Evolutionary conservation across 2,797 vertebrate genomes (phyloP), one percentile per base, ranked within the genome.

Genomic region (Orestias chungarensis): DNA sequence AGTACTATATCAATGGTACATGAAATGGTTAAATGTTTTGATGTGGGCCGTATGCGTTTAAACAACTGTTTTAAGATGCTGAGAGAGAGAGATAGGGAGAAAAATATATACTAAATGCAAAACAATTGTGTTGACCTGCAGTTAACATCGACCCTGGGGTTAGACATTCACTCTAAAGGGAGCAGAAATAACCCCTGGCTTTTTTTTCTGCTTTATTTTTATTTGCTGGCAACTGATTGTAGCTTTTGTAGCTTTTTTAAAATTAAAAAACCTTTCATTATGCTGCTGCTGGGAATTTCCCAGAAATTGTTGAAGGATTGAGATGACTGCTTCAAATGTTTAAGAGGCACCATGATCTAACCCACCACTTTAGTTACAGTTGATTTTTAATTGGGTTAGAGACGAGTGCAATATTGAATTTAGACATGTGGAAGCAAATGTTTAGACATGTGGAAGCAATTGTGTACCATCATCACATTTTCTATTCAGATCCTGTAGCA

Each of bases 261-360:
- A 88, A 70, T 62, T 7, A 44, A 79, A 75, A 72, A 78, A 64
- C 76, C 86, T 90, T 70, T 93, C 86, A 91, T 92, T 91, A 91
- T 86, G 50, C 77, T 76, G 79, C 77, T 71, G 52, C 46, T 42
- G 83, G 88, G 87, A 79, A 86, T 92, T 92, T 87, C 88, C 85
- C 76, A 90, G 86, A 91, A 89, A 82, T 81, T 1, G 1, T 76
- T 70, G 46, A 75, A 86, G 84, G 85, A 89, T 86, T 80, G 76
- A 82, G 76, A 70, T 31, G 27, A 79, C 66, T 20, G 73, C 68
- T 64, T 66, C 68, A 71, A 64, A 44, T 75, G 40, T 47, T 44
- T 54, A 46, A 70, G 66, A 50, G 44, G 40, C 57, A 0, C 9
- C 29, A 49, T 62, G 54, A 65, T 85, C 75, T 82, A 81, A 67